A percentile compares a stretch with the other conserved stretches of the same genome.
These are phyloP conservation scores for Lepisosteus osseus DNA, from an alignment of 2,113 vertebrate species.

Conservation along the genomic window DNA sequence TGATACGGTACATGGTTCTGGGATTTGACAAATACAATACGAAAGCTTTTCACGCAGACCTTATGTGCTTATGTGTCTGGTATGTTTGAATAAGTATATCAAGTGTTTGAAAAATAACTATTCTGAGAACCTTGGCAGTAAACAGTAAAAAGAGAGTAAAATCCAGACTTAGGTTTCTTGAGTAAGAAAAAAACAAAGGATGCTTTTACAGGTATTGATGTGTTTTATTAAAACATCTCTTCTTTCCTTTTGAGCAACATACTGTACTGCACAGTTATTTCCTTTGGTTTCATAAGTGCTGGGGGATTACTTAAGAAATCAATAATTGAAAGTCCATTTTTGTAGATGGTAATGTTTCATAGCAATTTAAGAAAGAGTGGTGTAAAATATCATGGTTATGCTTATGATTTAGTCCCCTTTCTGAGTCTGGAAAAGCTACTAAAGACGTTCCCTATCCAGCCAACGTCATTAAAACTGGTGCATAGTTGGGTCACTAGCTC, in stretches of 20 bases:
- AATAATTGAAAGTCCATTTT: conserved; percentile 36
- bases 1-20: too few relatives aligned
- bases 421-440: conserved; percentile 69
- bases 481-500: conserved; percentile 65
- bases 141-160: too few relatives aligned
- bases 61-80: not conserved
- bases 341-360: conserved; percentile 28
- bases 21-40: too few relatives aligned
- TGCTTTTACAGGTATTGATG: conserved; percentile 30
- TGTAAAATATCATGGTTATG: conserved; percentile 17
- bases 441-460: conserved; percentile 51
- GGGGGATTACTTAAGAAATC: conserved; percentile 29
- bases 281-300: conserved; percentile 25
- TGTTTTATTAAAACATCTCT: conserved; percentile 19
- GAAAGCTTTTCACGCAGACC: too few relatives aligned
- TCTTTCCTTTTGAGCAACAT: conserved; percentile 13
- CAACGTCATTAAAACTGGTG: conserved; percentile 72
- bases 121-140: not conserved
- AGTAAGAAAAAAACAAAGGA: conserved; percentile 5
- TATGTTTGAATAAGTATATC: conserved; percentile 1
- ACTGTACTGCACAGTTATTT: conserved; percentile 24
- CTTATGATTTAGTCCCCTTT: conserved; percentile 13
- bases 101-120: conserved; percentile 30
- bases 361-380: conserved; percentile 8
- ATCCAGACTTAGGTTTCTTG: not conserved